Percentiles rank a stretch among this genome's conserved stretches.
Conservation (phyloP, 2,113 vertebrate species). For the Phrynosoma platyrhinos region DNA sequence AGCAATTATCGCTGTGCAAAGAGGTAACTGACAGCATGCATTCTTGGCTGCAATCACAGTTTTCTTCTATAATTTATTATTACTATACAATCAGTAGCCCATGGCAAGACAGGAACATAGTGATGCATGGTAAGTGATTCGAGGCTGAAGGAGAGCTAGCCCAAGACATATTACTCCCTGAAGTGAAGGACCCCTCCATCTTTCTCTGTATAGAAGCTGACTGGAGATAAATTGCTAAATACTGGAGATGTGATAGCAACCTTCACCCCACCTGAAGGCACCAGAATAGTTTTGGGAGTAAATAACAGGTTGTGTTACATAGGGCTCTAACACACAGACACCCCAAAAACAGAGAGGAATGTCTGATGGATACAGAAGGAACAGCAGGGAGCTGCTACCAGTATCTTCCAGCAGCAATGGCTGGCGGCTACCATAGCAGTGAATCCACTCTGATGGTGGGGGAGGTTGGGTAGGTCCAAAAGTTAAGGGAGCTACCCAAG, state of each 20-base stretch:
- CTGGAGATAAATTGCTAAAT: too few relatives aligned
- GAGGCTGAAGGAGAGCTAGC: not conserved
- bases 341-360: too few relatives aligned
- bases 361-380: too few relatives aligned
- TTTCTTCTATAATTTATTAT: not conserved
- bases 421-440: too few relatives aligned
- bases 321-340: too few relatives aligned
- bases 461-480: too few relatives aligned
- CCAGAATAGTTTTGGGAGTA: not conserved
- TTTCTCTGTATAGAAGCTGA: not conserved
- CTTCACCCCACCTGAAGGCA: not conserved
- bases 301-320: too few relatives aligned
- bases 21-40: not conserved
- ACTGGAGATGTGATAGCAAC: too few relatives aligned
- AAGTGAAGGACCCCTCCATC: not conserved
- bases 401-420: too few relatives aligned
- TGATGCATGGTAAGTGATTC: not conserved
- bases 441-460: too few relatives aligned
- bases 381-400: too few relatives aligned
- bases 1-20: not conserved
- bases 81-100: not conserved
- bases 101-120: not conserved
- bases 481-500: too few relatives aligned
- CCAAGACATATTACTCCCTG: not conserved
- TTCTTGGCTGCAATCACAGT: not conserved